Base-by-base conservation (phyloP, 2,888 invertebrate species). In the Sesamia inferens region DNA sequence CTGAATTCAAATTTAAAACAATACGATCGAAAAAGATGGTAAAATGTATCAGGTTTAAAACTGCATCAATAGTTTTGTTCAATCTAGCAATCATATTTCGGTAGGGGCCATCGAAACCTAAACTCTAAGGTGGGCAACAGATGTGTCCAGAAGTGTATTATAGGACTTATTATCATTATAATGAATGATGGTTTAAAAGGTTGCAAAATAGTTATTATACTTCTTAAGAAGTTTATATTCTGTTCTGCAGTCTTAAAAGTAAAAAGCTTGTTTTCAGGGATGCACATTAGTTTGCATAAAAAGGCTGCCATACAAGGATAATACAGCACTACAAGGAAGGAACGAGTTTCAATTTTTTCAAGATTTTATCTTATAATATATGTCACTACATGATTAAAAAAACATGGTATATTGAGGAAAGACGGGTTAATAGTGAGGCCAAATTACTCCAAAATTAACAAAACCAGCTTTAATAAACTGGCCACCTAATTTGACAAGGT, bases 181-280 rank as follows among this genome's bases (percentile, higher is more conserved):
- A 31, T 31, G 31, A 31, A 31, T 31, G 31, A 31, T 31, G 31
- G 3, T 31, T 31, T 31, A 31, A 31, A 31, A 31, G 31, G 31
- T 31, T 2, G 1, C 3, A 31, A 31, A 31, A 31, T 31, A 31
- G 2, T 31, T 31, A 31, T 31, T 31, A 31, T 31, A 3, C 31
- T 31, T 31, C 31, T 31, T 31, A 31, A 31, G 31, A 31, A 48
- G 8, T 2, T 31, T 64, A 14, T 48, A n/a, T 51, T 51, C 19
- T 48, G 19, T 44, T 58, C 2, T 19, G 31, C 44, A 22, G 4
- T 0, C 16, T 31, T 31, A 7, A 54, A 24, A 68, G 39, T 51
- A 14, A 68, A 68, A 10, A 48, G 19, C 24, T 54, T 54, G 19
- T 68, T 22, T 69, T 54, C 11, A 68, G 69, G 24, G 47, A 39